A percentile compares a stretch with the other conserved stretches of the same genome.
These are phyloP conservation scores for Sakesphorus luctuosus DNA, from an alignment of 2,113 vertebrate genomes.

Conservation along the genomic window DNA sequence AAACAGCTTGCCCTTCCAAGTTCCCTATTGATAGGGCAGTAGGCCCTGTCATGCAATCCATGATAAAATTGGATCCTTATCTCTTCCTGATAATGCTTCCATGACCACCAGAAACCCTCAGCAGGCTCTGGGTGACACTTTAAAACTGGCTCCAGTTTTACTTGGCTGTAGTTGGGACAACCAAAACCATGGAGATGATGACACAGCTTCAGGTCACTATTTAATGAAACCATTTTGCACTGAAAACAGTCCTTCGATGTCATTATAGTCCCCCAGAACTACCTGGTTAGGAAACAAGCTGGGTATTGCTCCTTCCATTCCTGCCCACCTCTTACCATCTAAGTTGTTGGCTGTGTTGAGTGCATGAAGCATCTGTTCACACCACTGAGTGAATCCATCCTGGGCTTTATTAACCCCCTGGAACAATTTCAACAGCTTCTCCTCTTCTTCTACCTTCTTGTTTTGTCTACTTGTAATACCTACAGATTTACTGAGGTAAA, in stretches of 20 bases:
- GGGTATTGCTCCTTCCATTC: neutral
- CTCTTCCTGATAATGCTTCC: neutral
- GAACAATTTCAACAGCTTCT: constrained; percentile 97
- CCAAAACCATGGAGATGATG: neutral
- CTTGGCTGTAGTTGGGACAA: neutral
- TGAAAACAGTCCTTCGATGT: neutral
- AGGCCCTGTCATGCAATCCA: neutral
- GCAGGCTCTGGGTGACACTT: neutral
- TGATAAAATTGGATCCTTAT: neutral
- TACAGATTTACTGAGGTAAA: constrained; percentile 86
- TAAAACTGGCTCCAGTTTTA: neutral
- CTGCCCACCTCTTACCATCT: constrained; percentile 86
- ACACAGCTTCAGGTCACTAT: neutral
- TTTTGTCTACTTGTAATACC: constrained; percentile 87
- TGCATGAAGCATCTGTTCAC: constrained; percentile 96
- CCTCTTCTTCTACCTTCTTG: constrained; percentile 97
- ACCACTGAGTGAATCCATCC: constrained; percentile 98
- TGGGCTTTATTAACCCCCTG: constrained; percentile 95
- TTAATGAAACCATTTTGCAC: neutral
- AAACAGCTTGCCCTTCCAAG: neutral
- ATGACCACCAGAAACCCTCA: neutral
- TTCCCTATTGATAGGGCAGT: neutral
- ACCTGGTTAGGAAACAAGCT: neutral
- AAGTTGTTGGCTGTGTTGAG: constrained; percentile 99
- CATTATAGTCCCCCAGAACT: neutral